Evolutionary conservation across 1,140 invertebrate genomes (phyloP).

Genomic region (Drosophila micromelanica): DNA sequence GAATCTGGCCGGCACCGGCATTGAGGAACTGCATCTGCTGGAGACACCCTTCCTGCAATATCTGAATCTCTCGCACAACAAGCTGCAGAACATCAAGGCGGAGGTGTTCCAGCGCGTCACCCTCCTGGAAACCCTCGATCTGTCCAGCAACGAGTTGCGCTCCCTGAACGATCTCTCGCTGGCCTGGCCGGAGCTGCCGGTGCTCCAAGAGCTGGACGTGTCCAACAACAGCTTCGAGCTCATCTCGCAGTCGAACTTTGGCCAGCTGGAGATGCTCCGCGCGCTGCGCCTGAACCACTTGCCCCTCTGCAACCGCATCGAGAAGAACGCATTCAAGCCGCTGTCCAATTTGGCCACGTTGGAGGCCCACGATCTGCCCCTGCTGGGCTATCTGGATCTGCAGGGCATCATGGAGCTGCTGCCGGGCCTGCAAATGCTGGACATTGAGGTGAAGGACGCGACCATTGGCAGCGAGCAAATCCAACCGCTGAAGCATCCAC

Average conservation of each 20-base stretch:
- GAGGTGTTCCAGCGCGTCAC: slow-evolving; percentile 91
- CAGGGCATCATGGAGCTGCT: slow-evolving; percentile 91
- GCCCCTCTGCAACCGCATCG: slow-evolving; percentile 89
- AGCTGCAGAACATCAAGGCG: slow-evolving; percentile 88
- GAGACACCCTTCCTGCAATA: slow-evolving; percentile 94
- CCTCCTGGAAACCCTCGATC: slow-evolving; percentile 90
- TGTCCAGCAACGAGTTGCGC: slow-evolving; percentile 90
- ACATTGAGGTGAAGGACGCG: slow-evolving; percentile 94
- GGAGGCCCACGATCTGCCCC: slow-evolving; percentile 90
- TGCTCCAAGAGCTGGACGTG: slow-evolving; percentile 89
- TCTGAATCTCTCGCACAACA: slow-evolving; percentile 93
- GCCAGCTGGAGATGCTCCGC: slow-evolving; percentile 88
- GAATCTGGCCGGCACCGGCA: slow-evolving; percentile 92
- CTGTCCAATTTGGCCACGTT: slow-evolving; percentile 89
- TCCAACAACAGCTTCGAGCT: slow-evolving; percentile 91
- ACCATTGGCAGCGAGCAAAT: slow-evolving; percentile 93
- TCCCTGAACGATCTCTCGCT: slow-evolving; percentile 86
- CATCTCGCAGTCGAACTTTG: slow-evolving; percentile 90
- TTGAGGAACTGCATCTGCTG: slow-evolving; percentile 88
- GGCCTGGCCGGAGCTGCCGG: slow-evolving; percentile 88
- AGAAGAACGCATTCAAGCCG: slow-evolving; percentile 92
- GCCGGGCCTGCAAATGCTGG: slow-evolving; percentile 88
- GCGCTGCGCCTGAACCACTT: slow-evolving; percentile 89
- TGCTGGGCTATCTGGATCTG: slow-evolving; percentile 92
- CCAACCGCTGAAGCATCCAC: slow-evolving; percentile 90